Evolutionary conservation across 2,888 invertebrate genomes (phyloP).

Genomic region (Halictus ligatus): DNA sequence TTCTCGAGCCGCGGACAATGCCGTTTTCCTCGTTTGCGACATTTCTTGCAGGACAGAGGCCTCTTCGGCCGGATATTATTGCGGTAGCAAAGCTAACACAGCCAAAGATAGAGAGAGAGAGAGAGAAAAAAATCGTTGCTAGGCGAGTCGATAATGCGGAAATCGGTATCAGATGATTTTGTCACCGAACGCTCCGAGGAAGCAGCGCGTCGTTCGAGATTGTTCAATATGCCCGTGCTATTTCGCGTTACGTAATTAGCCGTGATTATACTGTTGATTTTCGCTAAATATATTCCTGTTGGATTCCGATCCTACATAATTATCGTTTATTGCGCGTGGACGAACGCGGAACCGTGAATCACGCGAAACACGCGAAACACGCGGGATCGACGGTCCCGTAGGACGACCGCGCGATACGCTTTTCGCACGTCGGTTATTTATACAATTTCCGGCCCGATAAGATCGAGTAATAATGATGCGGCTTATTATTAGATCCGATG

Average conservation of each 20-base stretch:
- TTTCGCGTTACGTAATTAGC: too few species aligned
- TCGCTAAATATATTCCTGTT: not conserved
- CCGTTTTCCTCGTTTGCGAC: not conserved
- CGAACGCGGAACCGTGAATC: not conserved
- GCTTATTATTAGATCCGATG: slow-evolving; percentile 52
- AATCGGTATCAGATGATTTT: too few species aligned
- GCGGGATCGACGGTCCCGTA: not conserved
- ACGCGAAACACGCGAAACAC: not conserved
- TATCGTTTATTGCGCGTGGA: not conserved
- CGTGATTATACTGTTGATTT: too few species aligned
- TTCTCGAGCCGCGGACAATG: not conserved
- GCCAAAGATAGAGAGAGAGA: too few species aligned
- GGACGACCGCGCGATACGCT: not conserved
- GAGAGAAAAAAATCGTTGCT: too few species aligned
- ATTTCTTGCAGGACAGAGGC: not conserved
- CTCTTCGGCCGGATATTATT: not conserved
- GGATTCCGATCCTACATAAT: not conserved
- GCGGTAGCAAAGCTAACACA: not conserved
- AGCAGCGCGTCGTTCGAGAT: too few species aligned
- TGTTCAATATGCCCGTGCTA: too few species aligned
- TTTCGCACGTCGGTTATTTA: slow-evolving; percentile 20
- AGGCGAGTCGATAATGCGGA: too few species aligned
- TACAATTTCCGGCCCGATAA: slow-evolving; percentile 33
- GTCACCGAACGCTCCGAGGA: too few species aligned
- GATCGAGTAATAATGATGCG: slow-evolving; percentile 36